Evolutionary conservation across 2,888 invertebrate species (phyloP).

Genomic region (Sialis fuliginosa): DNA sequence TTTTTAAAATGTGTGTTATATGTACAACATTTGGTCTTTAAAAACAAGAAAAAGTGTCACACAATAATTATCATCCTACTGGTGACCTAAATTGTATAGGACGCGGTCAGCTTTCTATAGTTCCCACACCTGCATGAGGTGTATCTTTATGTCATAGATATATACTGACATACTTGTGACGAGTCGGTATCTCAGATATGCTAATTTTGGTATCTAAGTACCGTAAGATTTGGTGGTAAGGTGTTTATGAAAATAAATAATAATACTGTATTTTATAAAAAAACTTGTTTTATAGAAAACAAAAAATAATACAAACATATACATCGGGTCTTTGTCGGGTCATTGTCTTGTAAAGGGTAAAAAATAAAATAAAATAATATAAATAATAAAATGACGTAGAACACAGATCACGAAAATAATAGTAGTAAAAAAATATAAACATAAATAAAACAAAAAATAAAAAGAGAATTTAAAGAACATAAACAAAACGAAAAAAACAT

Average conservation of each 20-base stretch:
- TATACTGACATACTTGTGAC: too few relatives aligned
- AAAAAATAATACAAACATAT: constrained; percentile 3
- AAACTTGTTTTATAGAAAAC: constrained; percentile 5
- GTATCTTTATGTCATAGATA: too few relatives aligned
- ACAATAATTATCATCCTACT: too few relatives aligned
- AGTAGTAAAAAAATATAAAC: not conserved
- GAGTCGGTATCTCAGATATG: too few relatives aligned
- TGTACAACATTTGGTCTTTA: too few relatives aligned
- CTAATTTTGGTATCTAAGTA: too few relatives aligned
- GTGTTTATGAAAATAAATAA: not conserved
- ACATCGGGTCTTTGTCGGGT: constrained; percentile 5
- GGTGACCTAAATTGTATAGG: too few relatives aligned
- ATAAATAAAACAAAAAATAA: not conserved
- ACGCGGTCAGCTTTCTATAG: too few relatives aligned
- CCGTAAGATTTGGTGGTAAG: not conserved
- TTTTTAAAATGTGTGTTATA: too few relatives aligned
- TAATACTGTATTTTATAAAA: constrained; percentile 1
- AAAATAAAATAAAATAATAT: constrained; percentile 9
- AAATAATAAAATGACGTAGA: constrained; percentile 10
- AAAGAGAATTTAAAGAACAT: not conserved
- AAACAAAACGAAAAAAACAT: not conserved
- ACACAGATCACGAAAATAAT: constrained; percentile 10
- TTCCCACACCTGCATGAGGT: too few relatives aligned
- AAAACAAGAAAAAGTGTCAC: too few relatives aligned
- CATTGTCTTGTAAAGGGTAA: constrained; percentile 6